phyloP scores from a whole-genome alignment of 1,140 invertebrate genomes.

The Temnothorax curvispinosus region DNA sequence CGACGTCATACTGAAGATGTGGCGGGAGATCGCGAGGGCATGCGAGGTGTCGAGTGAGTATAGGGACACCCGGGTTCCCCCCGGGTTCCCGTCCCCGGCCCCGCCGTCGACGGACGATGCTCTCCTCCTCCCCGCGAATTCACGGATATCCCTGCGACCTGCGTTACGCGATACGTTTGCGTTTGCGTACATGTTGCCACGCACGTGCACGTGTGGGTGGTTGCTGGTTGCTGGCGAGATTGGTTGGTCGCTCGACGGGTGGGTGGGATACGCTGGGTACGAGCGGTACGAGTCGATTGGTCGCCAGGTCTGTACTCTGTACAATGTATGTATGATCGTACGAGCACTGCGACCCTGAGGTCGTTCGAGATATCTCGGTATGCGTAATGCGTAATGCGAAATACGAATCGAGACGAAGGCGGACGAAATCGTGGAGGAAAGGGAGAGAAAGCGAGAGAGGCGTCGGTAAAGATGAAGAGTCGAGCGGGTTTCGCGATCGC shows the following conservation, averaged over 20 bases:
- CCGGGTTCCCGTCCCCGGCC: too few relatives aligned
- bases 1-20: constrained; percentile 78
- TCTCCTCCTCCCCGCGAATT: neutral
- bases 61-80: neutral
- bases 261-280: constrained; percentile 11
- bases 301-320: neutral
- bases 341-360: neutral
- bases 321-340: neutral
- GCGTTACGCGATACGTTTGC: too few relatives aligned
- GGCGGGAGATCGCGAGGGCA: constrained; percentile 78
- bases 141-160: too few relatives aligned
- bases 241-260: neutral
- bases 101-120: neutral
- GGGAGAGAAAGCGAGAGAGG: neutral
- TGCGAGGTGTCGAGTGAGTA: constrained; percentile 80
- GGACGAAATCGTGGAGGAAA: neutral
- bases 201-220: constrained; percentile 40
- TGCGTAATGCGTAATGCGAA: neutral
- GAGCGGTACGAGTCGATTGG: constrained; percentile 40
- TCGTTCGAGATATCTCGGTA: constrained; percentile 3
- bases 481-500: neutral
- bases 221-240: constrained; percentile 2
- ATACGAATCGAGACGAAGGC: neutral
- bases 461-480: constrained; percentile 41
- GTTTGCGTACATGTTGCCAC: neutral